These are phyloP conservation scores for Globodera ellingtonae DNA, from an alignment of 1,140 invertebrate species.

Conservation along the genomic window DNA sequence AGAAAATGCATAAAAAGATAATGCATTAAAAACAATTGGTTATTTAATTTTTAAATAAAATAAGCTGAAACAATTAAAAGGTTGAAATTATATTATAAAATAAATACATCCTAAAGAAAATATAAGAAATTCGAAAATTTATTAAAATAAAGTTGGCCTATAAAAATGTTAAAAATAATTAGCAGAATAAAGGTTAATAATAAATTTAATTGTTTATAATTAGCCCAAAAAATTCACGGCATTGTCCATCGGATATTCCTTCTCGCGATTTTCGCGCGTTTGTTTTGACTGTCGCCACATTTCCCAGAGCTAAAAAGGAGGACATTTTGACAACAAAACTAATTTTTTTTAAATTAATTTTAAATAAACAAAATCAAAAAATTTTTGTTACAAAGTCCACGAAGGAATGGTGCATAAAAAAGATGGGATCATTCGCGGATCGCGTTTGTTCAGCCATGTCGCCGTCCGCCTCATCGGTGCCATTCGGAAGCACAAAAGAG, in stretches of 20 bases:
- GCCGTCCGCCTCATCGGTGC: constrained; percentile 22
- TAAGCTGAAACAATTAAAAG: too few species aligned
- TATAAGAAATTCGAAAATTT: too few species aligned
- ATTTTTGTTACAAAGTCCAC: constrained; percentile 60
- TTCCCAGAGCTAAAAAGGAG: constrained; percentile 40
- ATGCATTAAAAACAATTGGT: too few species aligned
- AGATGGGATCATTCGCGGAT: constrained; percentile 55
- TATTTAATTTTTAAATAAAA: too few species aligned
- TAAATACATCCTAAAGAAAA: too few species aligned
- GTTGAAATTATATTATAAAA: too few species aligned
- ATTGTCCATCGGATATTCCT: constrained; percentile 32
- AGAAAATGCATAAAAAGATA: constrained; percentile 3
- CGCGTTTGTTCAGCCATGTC: constrained; percentile 47
- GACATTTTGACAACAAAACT: not conserved
- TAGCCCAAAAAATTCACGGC: not conserved
- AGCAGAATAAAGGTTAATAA: too few species aligned
- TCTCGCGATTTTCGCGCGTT: constrained; percentile 45
- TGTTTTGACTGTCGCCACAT: constrained; percentile 30
- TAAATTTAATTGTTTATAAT: not conserved
- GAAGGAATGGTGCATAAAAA: constrained; percentile 64
- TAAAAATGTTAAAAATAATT: not conserved
- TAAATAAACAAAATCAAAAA: not conserved
- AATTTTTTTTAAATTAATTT: not conserved
- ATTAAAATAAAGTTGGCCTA: constrained; percentile 1
- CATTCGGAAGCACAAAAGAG: not conserved